Evolutionary conservation across 2,797 vertebrate species (phyloP), one percentile per base, ranked within the genome.

Genomic region (Sylvia borin): DNA sequence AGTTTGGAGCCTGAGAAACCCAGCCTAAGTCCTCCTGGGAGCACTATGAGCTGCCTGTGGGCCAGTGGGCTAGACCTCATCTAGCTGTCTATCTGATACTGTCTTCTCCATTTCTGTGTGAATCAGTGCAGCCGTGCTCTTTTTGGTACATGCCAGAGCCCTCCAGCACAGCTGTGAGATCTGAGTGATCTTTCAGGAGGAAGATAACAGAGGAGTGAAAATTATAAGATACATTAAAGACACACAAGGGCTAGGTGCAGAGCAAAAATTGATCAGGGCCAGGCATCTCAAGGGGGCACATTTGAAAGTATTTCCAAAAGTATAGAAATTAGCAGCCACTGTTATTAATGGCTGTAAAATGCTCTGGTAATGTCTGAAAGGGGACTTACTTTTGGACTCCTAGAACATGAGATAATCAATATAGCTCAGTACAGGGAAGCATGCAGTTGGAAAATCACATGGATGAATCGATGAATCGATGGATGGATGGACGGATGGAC

Each of bases 1-100:
- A 98, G 96, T 93, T 86, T 72, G 31, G 94, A 98, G 97, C 97
- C 97, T 97, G 97, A 98, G 98, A 98, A 97, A 97, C 89, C 55
- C 94, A 93, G 97, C 61, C 88, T 70, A 53, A 25, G 43, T 90
- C 73, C 98, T 97, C 98, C 78, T 93, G 97, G 98, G 98, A 98
- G 83, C 27, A 53, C 90, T 94, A 8, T 8, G 92, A 96, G 93
- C 93, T 95, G 96, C 88, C 91, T 97, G 97, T 88, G 95, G 96
- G 97, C 93, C 88, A 88, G 79, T 60, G 74, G 92, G 97, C 92
- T 94, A 97, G 95, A 96, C 88, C 89, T 96, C 97, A 80, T 96
- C 70, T 66, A 95, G 96, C 96, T 94, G 96, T 97, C 95, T 97
- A 96, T 97, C 96, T 95, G 98, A 98, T 97, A 96, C 97, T 10